Evolutionary conservation across 2,113 vertebrate species (phyloP).

Genomic region (Zingel zingel): DNA sequence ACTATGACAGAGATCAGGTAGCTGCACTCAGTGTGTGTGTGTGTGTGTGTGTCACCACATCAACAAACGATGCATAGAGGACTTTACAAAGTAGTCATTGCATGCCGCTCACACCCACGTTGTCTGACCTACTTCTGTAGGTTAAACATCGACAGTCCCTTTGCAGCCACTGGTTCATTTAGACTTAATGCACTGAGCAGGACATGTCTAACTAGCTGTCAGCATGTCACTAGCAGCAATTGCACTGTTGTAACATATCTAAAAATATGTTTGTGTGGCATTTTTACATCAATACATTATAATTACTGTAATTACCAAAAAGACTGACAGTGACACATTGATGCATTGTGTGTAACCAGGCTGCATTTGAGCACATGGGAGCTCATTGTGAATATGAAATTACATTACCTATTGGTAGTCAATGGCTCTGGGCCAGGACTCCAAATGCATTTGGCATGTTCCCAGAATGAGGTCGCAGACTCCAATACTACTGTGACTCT

Average conservation of each 20-base stretch:
- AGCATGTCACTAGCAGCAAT: neutral
- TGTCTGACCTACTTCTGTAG: conserved; percentile 26
- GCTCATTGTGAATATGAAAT: no score
- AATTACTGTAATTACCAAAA: neutral
- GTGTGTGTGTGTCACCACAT: conserved; percentile 16
- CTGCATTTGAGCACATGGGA: neutral
- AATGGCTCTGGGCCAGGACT: no score
- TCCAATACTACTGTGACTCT: no score
- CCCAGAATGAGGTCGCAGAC: no score
- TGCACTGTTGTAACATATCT: neutral
- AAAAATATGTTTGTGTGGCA: neutral
- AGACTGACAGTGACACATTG: neutral
- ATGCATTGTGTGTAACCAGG: neutral
- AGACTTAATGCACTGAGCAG: neutral
- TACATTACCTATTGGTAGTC: no score
- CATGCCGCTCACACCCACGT: conserved; percentile 29
- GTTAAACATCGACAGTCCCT: conserved; percentile 22
- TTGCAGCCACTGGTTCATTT: neutral
- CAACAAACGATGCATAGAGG: conserved; percentile 13
- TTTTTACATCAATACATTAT: neutral
- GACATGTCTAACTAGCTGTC: neutral
- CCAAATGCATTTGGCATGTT: no score
- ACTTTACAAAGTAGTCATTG: conserved; percentile 37
- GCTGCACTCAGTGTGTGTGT: conserved; percentile 4
- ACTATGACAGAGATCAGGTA: conserved; percentile 38